These are phyloP conservation scores for Eulimnadia texana DNA, from an alignment of 1,140 invertebrate species.

Conservation along the genomic window DNA sequence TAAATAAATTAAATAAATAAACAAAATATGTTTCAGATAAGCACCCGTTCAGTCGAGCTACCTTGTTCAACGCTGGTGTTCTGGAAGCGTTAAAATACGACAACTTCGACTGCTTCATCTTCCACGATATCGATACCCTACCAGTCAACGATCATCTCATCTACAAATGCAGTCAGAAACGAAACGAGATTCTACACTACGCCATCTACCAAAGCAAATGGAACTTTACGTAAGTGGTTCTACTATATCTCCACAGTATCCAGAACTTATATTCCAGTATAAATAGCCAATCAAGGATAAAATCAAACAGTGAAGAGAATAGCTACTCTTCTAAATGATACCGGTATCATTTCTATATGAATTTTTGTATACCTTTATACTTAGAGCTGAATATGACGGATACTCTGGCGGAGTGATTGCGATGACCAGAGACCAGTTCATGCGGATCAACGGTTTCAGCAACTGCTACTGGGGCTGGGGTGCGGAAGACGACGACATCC, in stretches of 20 bases:
- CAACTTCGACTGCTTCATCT: constrained; percentile 58
- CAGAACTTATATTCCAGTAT: too few relatives aligned
- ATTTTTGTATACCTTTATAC: too few relatives aligned
- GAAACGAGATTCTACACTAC: background rate
- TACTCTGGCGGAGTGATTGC: constrained; percentile 23
- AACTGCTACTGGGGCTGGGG: constrained; percentile 34
- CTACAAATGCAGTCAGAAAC: constrained; percentile 5
- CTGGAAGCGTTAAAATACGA: background rate
- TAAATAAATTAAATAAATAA: background rate
- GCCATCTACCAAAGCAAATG: constrained; percentile 5
- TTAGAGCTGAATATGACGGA: background rate
- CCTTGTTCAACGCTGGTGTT: background rate
- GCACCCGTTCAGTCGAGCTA: background rate
- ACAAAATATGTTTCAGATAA: background rate
- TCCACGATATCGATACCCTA: constrained; percentile 89
- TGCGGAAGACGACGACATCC: constrained; percentile 34
- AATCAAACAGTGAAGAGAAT: too few relatives aligned
- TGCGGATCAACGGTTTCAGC: constrained; percentile 30
- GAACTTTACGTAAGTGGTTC: background rate
- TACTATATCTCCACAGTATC: background rate
- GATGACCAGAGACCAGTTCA: constrained; percentile 27
- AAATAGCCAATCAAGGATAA: too few relatives aligned
- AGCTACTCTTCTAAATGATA: too few relatives aligned
- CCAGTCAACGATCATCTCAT: constrained; percentile 62
- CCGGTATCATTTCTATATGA: too few relatives aligned